phyloP scores from a whole-genome alignment of 2,113 vertebrate species.

The Tonatia bakeri region DNA sequence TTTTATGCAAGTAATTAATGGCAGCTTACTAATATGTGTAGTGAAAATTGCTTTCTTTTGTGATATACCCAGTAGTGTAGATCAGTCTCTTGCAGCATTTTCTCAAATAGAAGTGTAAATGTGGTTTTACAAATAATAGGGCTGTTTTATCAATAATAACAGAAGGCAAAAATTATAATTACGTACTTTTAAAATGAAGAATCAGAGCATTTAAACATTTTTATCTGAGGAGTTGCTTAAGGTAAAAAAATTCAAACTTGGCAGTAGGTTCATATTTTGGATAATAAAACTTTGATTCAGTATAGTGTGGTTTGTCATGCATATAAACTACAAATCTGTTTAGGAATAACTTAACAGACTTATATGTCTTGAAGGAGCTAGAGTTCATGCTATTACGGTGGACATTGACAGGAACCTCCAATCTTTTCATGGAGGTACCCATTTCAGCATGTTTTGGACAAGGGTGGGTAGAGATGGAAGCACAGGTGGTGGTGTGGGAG shows the following conservation, averaged over 20 bases:
- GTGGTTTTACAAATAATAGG: not conserved
- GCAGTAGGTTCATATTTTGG: conserved; percentile 33
- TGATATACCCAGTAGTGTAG: not conserved
- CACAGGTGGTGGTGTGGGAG: not conserved
- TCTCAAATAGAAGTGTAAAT: not conserved
- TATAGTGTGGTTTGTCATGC: not conserved
- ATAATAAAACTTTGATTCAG: conserved; percentile 43
- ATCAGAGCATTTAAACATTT: conserved; percentile 24
- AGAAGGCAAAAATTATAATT: conserved; percentile 22
- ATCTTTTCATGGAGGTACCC: not conserved
- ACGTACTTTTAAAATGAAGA: conserved; percentile 7
- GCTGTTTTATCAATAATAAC: conserved; percentile 11
- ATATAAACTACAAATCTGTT: not conserved
- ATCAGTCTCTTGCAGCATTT: not conserved
- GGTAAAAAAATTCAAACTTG: conserved; percentile 1
- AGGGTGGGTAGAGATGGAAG: not conserved
- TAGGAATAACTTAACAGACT: not conserved
- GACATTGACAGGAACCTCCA: not conserved
- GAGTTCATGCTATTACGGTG: not conserved
- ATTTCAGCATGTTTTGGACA: not conserved
- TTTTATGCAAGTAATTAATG: conserved; percentile 3
- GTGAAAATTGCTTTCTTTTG: conserved; percentile 17
- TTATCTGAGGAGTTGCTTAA: conserved; percentile 8
- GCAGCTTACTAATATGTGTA: not conserved
- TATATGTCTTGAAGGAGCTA: not conserved